Percentiles rank a stretch among this genome's conserved stretches.
These are phyloP conservation scores for Apamea epomidion DNA, from an alignment of 2,888 invertebrate genomes.

Conservation along the genomic window DNA sequence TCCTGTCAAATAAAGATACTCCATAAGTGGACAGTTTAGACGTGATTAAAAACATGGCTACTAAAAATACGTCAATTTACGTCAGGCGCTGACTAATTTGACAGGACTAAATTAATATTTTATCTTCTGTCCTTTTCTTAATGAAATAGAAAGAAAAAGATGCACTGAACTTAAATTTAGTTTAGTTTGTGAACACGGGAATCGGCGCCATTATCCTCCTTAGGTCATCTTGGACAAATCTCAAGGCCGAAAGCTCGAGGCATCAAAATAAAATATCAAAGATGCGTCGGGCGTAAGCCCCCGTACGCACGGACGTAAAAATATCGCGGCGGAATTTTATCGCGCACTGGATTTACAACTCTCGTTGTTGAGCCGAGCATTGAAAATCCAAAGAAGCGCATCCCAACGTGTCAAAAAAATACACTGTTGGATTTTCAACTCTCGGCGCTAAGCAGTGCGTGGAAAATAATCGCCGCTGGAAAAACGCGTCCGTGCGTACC, in stretches of 20 bases:
- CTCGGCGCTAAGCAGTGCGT: not conserved
- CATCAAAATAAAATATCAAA: not conserved
- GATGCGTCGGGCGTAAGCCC: not conserved
- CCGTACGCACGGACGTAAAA: too few species aligned
- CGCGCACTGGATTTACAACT: not conserved
- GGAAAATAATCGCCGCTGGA: not conserved
- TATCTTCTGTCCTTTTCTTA: too few species aligned
- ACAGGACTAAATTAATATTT: too few species aligned
- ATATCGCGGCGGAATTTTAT: too few species aligned
- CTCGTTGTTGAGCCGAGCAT: not conserved
- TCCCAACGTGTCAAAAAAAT: not conserved
- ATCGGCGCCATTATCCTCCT: constrained; percentile 8
- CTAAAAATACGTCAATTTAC: too few species aligned
- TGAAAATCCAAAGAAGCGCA: not conserved
- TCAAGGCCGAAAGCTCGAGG: constrained; percentile 4
- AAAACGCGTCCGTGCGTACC: not conserved
- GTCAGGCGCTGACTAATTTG: too few species aligned
- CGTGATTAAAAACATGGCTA: too few species aligned
- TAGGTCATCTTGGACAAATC: not conserved
- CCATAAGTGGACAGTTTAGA: too few species aligned
- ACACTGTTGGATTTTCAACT: not conserved
- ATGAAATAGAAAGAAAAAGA: too few species aligned
- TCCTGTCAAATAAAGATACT: too few species aligned
- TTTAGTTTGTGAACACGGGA: too few species aligned
- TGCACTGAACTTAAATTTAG: too few species aligned